Evolutionary conservation across 2,888 invertebrate species (phyloP).

Genomic region (Andrena bicolor): DNA sequence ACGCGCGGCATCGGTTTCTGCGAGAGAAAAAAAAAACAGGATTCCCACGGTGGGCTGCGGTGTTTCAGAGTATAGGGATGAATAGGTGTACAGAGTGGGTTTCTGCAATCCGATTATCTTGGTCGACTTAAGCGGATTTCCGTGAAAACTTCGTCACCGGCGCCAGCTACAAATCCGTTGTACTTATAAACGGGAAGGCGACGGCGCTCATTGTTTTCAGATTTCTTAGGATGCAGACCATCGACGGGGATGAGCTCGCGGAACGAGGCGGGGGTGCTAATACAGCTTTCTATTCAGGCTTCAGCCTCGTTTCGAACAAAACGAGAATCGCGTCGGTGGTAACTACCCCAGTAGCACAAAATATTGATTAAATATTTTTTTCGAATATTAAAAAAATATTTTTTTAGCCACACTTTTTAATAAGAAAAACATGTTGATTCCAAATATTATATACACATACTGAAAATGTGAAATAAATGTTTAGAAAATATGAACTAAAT

Average conservation of each 20-base stretch:
- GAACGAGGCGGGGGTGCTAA: neutral
- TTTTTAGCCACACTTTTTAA: too few species aligned
- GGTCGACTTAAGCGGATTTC: constrained; percentile 73
- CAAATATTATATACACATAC: too few species aligned
- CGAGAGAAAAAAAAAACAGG: neutral
- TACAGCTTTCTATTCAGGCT: neutral
- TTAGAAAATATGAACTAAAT: too few species aligned
- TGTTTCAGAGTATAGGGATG: constrained; percentile 38
- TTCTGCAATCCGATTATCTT: constrained; percentile 73
- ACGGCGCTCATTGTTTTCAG: constrained; percentile 35
- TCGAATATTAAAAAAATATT: too few species aligned
- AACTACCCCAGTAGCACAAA: too few species aligned
- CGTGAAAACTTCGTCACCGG: constrained; percentile 58
- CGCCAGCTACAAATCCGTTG: constrained; percentile 50
- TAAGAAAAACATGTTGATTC: too few species aligned
- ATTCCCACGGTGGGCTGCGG: constrained; percentile 43
- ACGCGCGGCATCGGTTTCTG: constrained; percentile 21
- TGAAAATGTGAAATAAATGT: too few species aligned
- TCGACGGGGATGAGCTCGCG: neutral
- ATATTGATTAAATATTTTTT: too few species aligned
- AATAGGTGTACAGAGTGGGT: constrained; percentile 53
- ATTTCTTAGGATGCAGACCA: constrained; percentile 38
- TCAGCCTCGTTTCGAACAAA: neutral
- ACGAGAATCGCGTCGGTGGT: too few species aligned
- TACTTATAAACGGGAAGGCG: constrained; percentile 62